Evolutionary conservation across 2,113 vertebrate species (phyloP).

Genomic region (Halcyon senegalensis): DNA sequence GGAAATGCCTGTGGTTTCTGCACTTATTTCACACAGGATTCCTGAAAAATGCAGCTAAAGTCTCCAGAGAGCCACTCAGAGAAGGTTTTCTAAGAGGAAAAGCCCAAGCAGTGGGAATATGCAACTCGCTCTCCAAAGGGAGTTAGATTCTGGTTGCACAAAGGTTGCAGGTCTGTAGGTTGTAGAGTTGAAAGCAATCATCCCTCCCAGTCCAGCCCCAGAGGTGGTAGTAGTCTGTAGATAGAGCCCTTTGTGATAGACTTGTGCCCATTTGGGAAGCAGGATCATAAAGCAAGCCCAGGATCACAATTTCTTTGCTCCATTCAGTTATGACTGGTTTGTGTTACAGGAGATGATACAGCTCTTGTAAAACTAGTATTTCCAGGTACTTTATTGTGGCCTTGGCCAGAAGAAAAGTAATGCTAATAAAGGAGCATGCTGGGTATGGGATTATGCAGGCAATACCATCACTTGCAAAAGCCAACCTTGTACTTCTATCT

Average conservation of each 20-base stretch:
- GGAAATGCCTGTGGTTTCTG: background rate
- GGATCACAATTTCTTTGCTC: background rate
- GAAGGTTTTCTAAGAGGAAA: background rate
- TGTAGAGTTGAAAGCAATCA: background rate
- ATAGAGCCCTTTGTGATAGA: background rate
- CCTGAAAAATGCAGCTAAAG: background rate
- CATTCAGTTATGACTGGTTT: fast-evolving
- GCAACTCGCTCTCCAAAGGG: background rate
- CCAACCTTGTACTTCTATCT: background rate
- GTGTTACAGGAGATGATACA: background rate
- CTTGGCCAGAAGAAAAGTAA: background rate
- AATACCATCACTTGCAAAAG: background rate
- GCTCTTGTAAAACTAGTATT: background rate
- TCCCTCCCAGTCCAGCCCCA: background rate
- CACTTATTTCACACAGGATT: background rate
- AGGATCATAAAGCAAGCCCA: background rate
- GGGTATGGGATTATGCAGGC: background rate
- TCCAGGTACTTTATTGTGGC: background rate
- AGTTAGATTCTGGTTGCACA: background rate
- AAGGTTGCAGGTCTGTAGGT: background rate
- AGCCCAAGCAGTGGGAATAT: background rate
- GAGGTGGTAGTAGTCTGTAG: background rate
- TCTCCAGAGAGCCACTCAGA: background rate
- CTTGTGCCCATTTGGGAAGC: background rate
- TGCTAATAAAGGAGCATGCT: background rate